These are phyloP conservation scores for Micromesistius poutassou DNA, from an alignment of 2,797 vertebrate genomes.

Conservation along the genomic window DNA sequence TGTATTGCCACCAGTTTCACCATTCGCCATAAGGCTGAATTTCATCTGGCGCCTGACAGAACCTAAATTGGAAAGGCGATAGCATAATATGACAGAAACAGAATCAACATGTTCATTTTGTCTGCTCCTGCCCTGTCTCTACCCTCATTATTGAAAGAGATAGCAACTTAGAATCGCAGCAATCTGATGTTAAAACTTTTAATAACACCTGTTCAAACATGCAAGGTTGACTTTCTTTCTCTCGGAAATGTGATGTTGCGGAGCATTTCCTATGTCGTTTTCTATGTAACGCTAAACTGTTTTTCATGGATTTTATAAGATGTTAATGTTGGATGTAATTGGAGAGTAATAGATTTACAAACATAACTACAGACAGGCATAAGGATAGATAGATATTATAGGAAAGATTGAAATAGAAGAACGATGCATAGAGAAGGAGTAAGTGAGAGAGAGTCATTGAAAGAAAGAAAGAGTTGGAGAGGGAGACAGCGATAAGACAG, in stretches of 20 bases:
- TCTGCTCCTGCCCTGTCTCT: conserved; percentile 29
- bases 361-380: not conserved
- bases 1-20: conserved; percentile 28
- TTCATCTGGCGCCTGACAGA: conserved; percentile 65
- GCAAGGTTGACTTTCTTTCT: not conserved
- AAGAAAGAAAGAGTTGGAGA: not conserved
- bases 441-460: not conserved
- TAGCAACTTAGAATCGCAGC: conserved; percentile 34
- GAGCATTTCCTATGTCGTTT: conserved; percentile 29
- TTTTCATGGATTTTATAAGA: too few relatives aligned
- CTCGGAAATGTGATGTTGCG: conserved; percentile 12
- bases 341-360: not conserved
- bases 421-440: not conserved
- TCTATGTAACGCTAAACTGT: not conserved
- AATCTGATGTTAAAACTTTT: conserved; percentile 38
- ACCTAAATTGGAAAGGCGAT: conserved; percentile 66
- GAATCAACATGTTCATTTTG: conserved; percentile 49
- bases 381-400: not conserved
- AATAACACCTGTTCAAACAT: conserved; percentile 21
- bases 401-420: not conserved
- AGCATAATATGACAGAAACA: conserved; percentile 50
- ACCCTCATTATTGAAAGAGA: conserved; percentile 29
- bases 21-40: conserved; percentile 49
- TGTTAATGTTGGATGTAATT: not conserved
- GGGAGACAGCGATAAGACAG: not conserved